A percentile compares a stretch with the other conserved stretches of the same genome.
Evolutionary conservation across 2,797 vertebrate species (phyloP).

Genomic region (Arctocebus calabarensis): DNA sequence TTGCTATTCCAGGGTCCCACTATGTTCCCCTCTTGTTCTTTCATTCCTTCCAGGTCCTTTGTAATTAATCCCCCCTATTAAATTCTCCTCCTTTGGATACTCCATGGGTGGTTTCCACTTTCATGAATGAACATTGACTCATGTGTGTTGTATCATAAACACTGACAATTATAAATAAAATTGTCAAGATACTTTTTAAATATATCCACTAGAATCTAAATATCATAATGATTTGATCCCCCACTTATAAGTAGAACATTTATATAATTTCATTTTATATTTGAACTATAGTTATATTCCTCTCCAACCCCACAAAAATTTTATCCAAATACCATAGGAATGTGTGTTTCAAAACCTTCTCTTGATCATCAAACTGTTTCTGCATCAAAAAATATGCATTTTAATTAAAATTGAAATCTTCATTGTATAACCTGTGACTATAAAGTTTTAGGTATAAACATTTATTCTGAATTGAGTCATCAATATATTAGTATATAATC

Average conservation of each 20-base stretch:
- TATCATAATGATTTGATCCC: background rate
- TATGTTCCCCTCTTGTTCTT: background rate
- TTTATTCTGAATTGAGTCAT: background rate
- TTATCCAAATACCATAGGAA: background rate
- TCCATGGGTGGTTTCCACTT: background rate
- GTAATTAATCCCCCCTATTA: background rate
- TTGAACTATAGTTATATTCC: background rate
- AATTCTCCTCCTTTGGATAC: background rate
- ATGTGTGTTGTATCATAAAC: background rate
- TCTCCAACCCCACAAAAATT: background rate
- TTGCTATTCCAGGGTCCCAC: background rate
- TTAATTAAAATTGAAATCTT: constrained; percentile 13
- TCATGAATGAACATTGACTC: background rate
- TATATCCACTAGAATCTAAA: background rate
- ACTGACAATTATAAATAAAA: background rate
- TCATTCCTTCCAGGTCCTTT: background rate
- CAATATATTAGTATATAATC: background rate
- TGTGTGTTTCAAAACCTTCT: background rate
- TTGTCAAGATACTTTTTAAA: background rate
- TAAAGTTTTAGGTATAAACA: background rate
- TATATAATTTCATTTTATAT: background rate
- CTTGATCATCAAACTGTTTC: background rate
- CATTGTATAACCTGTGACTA: background rate
- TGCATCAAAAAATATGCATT: background rate
- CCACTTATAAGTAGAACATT: background rate